Evolutionary conservation across 2,888 invertebrate genomes (phyloP).

Genomic region (Eilema sororculum): DNA sequence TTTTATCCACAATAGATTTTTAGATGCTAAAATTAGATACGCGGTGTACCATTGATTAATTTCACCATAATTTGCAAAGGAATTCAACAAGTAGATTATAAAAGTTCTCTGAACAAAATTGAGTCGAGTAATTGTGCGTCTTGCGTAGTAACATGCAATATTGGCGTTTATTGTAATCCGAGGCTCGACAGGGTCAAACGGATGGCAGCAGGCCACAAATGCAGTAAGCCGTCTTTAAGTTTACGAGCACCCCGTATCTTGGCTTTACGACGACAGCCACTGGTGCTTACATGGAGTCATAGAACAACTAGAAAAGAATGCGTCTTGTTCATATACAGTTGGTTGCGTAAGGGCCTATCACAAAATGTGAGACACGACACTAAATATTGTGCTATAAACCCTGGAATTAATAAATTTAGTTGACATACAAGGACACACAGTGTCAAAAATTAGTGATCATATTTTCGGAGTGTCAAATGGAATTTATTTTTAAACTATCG

Average conservation of each 20-base stretch:
- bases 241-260: slow-evolving; percentile 77
- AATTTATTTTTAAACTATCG: too few species aligned
- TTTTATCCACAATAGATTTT: too few species aligned
- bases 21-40: too few species aligned
- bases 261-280: slow-evolving; percentile 78
- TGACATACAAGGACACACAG: background rate
- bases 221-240: slow-evolving; percentile 77
- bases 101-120: background rate
- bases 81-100: background rate
- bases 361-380: background rate
- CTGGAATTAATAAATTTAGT: background rate
- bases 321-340: background rate
- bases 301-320: slow-evolving; percentile 37
- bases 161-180: slow-evolving; percentile 62
- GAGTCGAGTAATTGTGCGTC: background rate
- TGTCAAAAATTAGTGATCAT: background rate
- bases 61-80: background rate
- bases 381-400: background rate
- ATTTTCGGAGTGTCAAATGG: background rate
- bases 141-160: slow-evolving; percentile 55
- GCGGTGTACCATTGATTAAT: too few species aligned
- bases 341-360: background rate
- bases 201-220: slow-evolving; percentile 73
- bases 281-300: slow-evolving; percentile 56
- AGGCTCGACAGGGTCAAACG: slow-evolving; percentile 66